These are phyloP conservation scores for Rhorus exstirpatorius DNA, from an alignment of 2,888 invertebrate genomes.

Conservation along the genomic window DNA sequence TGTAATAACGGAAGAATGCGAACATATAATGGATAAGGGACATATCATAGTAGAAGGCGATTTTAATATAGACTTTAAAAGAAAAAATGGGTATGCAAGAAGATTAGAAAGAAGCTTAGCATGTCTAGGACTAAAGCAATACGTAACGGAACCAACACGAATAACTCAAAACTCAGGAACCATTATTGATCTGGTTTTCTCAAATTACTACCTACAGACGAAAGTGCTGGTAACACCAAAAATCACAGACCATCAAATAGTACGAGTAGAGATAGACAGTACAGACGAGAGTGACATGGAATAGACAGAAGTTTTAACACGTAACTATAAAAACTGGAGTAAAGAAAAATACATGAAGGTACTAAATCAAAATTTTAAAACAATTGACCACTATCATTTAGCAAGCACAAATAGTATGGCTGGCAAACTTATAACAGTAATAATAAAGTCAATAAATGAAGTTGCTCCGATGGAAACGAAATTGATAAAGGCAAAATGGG, in stretches of 20 bases:
- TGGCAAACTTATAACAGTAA: neutral
- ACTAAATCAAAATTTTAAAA: neutral
- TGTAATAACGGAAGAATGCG: constrained; percentile 18
- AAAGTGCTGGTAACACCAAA: constrained; percentile 44
- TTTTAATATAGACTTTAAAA: constrained; percentile 17
- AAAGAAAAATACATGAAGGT: constrained; percentile 15
- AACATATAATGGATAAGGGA: constrained; percentile 19
- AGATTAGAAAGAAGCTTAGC: constrained; percentile 16
- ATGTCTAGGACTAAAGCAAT: constrained; percentile 26
- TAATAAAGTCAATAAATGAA: neutral
- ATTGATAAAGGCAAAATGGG: constrained; percentile 43
- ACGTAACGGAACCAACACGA: constrained; percentile 40
- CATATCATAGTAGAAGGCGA: no score
- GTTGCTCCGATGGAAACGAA: neutral
- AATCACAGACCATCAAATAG: constrained; percentile 56
- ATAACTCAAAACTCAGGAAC: constrained; percentile 34
- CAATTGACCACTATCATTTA: no score
- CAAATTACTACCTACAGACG: constrained; percentile 48
- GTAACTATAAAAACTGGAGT: constrained; percentile 44
- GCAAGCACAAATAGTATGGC: neutral
- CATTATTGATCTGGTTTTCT: constrained; percentile 51
- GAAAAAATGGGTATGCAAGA: constrained; percentile 27
- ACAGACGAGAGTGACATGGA: neutral
- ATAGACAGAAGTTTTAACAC: neutral
- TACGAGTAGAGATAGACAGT: neutral